Conservation (phyloP, 92 coral and sea anemone genomes). For the Epizoanthus fatuus region DNA sequence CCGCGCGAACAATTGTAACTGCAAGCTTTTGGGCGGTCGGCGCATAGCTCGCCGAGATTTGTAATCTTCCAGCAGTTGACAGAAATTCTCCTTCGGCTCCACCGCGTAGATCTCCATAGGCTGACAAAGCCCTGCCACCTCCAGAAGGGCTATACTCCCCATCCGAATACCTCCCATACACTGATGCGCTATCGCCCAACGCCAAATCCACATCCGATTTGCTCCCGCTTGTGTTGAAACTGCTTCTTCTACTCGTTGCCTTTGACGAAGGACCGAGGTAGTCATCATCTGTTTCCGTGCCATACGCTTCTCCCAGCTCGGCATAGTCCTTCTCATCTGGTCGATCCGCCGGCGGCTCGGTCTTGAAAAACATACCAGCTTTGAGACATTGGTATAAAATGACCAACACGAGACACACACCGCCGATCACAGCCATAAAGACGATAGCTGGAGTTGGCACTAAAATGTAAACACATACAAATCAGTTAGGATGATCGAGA, state of each 20-base stretch:
- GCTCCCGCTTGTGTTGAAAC: conserved; percentile 98
- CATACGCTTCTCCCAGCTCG: conserved; percentile 93
- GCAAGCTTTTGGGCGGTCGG: conserved; percentile 98
- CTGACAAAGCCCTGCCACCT: conserved; percentile 88
- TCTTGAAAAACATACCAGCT: conserved; percentile 97
- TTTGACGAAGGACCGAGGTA: conserved; percentile 95
- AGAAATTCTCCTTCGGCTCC: conserved; percentile 89
- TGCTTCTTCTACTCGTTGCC: conserved; percentile 97
- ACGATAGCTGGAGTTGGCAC: conserved; percentile 99
- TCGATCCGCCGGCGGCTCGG: conserved; percentile 95
- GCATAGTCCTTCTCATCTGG: conserved; percentile 97
- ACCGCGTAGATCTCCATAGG: conserved; percentile 84
- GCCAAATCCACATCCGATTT: conserved; percentile 98
- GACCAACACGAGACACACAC: conserved; percentile 91
- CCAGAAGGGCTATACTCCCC: conserved; percentile 92
- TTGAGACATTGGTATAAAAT: conserved; percentile 95
- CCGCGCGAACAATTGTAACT: conserved; percentile 94
- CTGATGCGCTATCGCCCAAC: conserved; percentile 95
- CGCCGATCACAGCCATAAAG: conserved; percentile 99
- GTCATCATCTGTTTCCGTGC: conserved; percentile 98
- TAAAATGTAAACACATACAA: conserved; percentile 64
- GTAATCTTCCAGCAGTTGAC: conserved; percentile 94
- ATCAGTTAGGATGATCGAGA: conserved; percentile 26
- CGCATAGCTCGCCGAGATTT: conserved; percentile 98
- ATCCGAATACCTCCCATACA: conserved; percentile 92